phyloP scores from a whole-genome alignment of 1,140 invertebrate genomes.

The Drosophila eugracilis region DNA sequence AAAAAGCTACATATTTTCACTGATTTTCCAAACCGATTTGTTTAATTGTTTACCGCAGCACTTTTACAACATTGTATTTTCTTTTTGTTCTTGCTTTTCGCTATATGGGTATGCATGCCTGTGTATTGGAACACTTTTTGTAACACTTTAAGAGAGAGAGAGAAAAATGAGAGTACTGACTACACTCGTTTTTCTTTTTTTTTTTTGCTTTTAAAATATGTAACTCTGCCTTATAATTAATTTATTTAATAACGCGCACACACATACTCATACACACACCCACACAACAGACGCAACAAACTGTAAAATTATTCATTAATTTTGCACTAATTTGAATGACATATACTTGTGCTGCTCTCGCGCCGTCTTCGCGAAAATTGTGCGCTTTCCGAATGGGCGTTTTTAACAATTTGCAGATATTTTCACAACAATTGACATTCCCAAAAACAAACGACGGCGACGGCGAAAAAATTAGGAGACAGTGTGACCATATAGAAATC shows the following conservation, averaged over 20 bases:
- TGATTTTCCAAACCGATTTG: conserved; percentile 27
- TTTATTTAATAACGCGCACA: conserved; percentile 45
- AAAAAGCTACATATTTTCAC: conserved; percentile 44
- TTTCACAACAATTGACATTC: conserved; percentile 12
- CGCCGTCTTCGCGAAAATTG: conserved; percentile 18
- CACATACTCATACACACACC: conserved; percentile 19
- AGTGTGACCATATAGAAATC: neutral
- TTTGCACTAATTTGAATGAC: neutral
- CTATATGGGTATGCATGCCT: neutral
- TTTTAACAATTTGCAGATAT: conserved; percentile 23
- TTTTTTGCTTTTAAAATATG: conserved; percentile 12
- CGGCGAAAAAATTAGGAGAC: neutral
- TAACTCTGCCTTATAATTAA: conserved; percentile 17
- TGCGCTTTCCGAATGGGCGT: conserved; percentile 23
- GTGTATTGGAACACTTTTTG: neutral
- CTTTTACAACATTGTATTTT: conserved; percentile 1
- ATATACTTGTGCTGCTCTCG: conserved; percentile 40
- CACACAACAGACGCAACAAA: conserved; percentile 24
- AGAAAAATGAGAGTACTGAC: neutral
- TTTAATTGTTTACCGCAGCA: conserved; percentile 42
- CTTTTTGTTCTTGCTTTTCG: conserved; percentile 18
- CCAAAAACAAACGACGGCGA: conserved; percentile 3
- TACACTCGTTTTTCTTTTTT: neutral
- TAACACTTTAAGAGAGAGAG: neutral
- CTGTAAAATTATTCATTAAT: conserved; percentile 6